Percentiles rank a stretch among this genome's conserved stretches.
Evolutionary conservation across 37 sponge, comb jelly and placozoan species (phyloP).

Genomic region (Cliona cf. orientalis): DNA sequence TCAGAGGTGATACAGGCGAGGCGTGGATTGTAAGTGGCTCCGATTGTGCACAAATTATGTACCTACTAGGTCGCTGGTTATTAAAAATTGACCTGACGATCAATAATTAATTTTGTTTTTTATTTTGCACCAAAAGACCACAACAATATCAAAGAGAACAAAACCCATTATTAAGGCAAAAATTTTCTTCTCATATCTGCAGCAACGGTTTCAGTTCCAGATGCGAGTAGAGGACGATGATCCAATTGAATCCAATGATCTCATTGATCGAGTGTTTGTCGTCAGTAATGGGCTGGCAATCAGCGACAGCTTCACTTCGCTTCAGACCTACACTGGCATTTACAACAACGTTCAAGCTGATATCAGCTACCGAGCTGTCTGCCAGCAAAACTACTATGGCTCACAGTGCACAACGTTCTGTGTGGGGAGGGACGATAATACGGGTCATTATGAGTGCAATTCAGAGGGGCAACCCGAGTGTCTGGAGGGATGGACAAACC

Average conservation of each 20-base stretch:
- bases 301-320: not conserved
- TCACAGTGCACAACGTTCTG: constrained; percentile 36
- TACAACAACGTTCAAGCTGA: constrained; percentile 5
- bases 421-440: constrained; percentile 16
- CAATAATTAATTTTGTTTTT: not conserved
- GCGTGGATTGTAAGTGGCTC: constrained; percentile 47
- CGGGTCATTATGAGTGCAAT: constrained; percentile 59
- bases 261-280: constrained; percentile 35
- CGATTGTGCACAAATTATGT: too few species aligned
- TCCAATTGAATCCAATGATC: constrained; percentile 22
- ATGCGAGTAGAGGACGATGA: constrained; percentile 40
- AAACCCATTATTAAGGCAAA: not conserved
- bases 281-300: not conserved
- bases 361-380: constrained; percentile 2
- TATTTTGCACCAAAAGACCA: not conserved
- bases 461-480: constrained; percentile 47
- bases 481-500: constrained; percentile 23
- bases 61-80: too few species aligned
- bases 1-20: constrained; percentile 13
- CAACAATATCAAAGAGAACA: not conserved
- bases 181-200: not conserved
- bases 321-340: not conserved
- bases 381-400: constrained; percentile 61
- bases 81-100: too few species aligned
- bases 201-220: constrained; percentile 44